Evolutionary conservation across 2,888 invertebrate genomes (phyloP), one percentile per base, ranked within the genome.

Genomic region (Phyto melanocephala): DNA sequence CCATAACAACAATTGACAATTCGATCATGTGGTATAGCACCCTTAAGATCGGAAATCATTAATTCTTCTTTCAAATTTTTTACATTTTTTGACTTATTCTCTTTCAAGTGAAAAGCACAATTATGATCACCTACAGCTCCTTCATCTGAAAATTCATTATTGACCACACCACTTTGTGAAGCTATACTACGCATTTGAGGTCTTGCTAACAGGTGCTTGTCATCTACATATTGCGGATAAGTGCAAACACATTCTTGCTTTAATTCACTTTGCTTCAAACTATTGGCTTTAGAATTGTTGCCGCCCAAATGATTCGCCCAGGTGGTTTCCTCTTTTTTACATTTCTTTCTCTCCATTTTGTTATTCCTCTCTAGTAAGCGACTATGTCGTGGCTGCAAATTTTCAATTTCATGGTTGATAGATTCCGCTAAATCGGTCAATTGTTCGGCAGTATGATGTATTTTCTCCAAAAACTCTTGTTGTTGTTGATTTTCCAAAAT

Each of bases 171-270:
- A 1, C 83, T 76, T 58, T 85, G 85, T 17, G 82, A 58, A 13
- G 70, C 84, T 13, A 84, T 74, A 13, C 77, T 85, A 22, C 85
- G 84, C 72, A 72, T 84, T 20, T 79, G 74, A 11, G 85, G 85
- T 20, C 85, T 76, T 28, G 83, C 63, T 7, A 71, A 24, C 5
- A 83, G 65, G 60, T 84, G 58, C 11, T 76, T 68, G 68, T 83
- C 80, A 15, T 75, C 60, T n/a, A 35, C 70, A 67, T 80, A 78
- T 22, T 72, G 67, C 2, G 82, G 75, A 8, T 70, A 68, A 8
- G 50, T 68, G 33, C 67, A 71, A 17, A 78, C 62, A 15, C 81
- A 75, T 58, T 83, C 81, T 56, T 85, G 80, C n/a, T 82, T 40
- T 13, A 74, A 76, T 13, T 84, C 79, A 15, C 5, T 1, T 7